Evolutionary conservation across 2,797 vertebrate genomes (phyloP), one percentile per base, ranked within the genome.

Genomic region (Xenopus petersii): DNA sequence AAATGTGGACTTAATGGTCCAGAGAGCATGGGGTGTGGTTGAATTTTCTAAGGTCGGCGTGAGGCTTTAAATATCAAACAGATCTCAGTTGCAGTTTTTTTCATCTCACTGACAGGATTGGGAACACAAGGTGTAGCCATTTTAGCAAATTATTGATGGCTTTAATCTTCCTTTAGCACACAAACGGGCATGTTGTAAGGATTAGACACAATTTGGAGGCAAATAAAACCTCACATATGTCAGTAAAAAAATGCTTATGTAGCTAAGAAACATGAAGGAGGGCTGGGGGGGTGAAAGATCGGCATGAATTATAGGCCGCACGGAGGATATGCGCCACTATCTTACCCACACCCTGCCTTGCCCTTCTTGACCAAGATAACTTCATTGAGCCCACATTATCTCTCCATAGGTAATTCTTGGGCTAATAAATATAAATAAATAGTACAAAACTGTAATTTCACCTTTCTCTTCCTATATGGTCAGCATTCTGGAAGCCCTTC

Each of bases 21-120:
- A 66, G 61, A 51, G 55, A 74, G 30, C 66, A 55, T 70, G 71
- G 71, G 77, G 77, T 79, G 77, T 79, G 77, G 77, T 79, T 79
- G 76, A 26, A 64, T 74, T 61, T 79, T 70, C 66, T 74, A 33
- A 46, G 61, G 61, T 63, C 30, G 26, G 33, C 12, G 36, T 46
- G 15, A 48, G 73, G 71, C 46, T 70, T 51, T 70, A 65, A 73
- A 73, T 72, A 58, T 77, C 58, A 13, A 73, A 46, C 42, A 47
- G 33, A 30, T 30, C 56, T 47, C 13, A 15, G 13, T 63, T 33
- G 12, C 54, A 59, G 6, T 42, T 55, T 77, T 30, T 62, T 21
- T 54, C 47, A 42, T 67, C 51, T 33, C 68, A 69, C 13, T 58
- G 73, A 64, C 42, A 71, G 17, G 56, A 12, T 62, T 24, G 49